These are phyloP conservation scores for Eledone cirrhosa DNA, from an alignment of 2,888 invertebrate species.

Conservation along the genomic window DNA sequence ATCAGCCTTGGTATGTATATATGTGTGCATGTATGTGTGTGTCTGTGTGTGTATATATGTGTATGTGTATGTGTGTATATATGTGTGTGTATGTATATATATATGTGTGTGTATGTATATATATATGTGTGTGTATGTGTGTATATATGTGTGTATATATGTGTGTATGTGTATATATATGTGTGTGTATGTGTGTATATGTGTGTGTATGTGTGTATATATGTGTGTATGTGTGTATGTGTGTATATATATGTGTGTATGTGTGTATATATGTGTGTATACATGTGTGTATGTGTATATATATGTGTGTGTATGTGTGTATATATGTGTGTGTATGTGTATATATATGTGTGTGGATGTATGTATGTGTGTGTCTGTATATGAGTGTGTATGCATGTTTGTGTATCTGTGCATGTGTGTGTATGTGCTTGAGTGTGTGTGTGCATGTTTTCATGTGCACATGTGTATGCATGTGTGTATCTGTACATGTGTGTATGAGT, in stretches of 20 bases:
- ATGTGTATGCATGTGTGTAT: too few species aligned
- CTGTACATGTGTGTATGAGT: too few species aligned
- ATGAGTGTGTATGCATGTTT: too few species aligned
- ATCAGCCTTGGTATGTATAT: too few species aligned
- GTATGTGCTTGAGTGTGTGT: too few species aligned
- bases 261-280: not conserved
- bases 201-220: slow-evolving; percentile 4
- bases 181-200: slow-evolving; percentile 7
- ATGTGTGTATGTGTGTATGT: not conserved
- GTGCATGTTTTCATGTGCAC: too few species aligned
- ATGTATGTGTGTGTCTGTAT: too few species aligned
- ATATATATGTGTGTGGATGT: not conserved
- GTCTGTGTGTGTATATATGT: not conserved
- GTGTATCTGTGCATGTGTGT: too few species aligned
- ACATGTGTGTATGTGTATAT: not conserved
- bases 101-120: not conserved
- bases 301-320: not conserved
- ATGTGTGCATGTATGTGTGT: too few species aligned
- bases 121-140: not conserved
- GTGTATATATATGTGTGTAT: slow-evolving; percentile 7
- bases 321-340: slow-evolving; percentile 8
- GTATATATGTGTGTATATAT: not conserved
- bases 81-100: not conserved
- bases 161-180: not conserved
- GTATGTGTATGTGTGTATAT: not conserved